These are phyloP conservation scores for Drosophila arawakana DNA, from an alignment of 1,140 invertebrate species.

Conservation along the genomic window DNA sequence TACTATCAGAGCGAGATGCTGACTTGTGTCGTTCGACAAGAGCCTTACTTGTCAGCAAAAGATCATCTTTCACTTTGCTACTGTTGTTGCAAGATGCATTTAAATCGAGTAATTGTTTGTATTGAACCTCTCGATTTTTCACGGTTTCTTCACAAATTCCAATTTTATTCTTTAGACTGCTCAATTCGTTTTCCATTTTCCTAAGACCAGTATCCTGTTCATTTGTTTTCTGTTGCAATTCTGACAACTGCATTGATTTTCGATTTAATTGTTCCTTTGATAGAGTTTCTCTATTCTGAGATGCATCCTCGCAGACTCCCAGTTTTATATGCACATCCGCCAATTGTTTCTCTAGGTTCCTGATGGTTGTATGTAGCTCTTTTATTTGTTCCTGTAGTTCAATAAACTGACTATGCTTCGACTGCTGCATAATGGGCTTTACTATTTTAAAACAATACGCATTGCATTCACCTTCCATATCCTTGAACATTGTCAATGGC, in stretches of 20 bases:
- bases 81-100: conserved; percentile 15
- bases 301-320: conserved; percentile 20
- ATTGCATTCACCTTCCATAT: conserved; percentile 31
- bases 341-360: conserved; percentile 5
- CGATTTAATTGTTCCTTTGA: conserved; percentile 15
- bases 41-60: conserved; percentile 15
- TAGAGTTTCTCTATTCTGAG: neutral
- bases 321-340: neutral
- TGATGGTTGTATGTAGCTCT: neutral
- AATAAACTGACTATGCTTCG: conserved; percentile 5
- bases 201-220: conserved; percentile 1
- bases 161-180: neutral
- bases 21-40: conserved; percentile 15
- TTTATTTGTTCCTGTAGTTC: conserved; percentile 14
- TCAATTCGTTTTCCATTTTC: conserved; percentile 5
- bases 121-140: conserved; percentile 3
- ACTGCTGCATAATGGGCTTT: conserved; percentile 24
- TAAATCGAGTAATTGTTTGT: conserved; percentile 18
- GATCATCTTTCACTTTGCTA: conserved; percentile 18
- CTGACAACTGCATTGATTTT: neutral
- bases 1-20: neutral
- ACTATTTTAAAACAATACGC: conserved; percentile 30
- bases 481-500: conserved; percentile 29
- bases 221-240: neutral
- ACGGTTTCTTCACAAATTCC: conserved; percentile 5